Percentiles rank a stretch among this genome's conserved stretches.
phyloP scores from a whole-genome alignment of 1,140 invertebrate genomes.

The Dendrolimus kikuchii region DNA sequence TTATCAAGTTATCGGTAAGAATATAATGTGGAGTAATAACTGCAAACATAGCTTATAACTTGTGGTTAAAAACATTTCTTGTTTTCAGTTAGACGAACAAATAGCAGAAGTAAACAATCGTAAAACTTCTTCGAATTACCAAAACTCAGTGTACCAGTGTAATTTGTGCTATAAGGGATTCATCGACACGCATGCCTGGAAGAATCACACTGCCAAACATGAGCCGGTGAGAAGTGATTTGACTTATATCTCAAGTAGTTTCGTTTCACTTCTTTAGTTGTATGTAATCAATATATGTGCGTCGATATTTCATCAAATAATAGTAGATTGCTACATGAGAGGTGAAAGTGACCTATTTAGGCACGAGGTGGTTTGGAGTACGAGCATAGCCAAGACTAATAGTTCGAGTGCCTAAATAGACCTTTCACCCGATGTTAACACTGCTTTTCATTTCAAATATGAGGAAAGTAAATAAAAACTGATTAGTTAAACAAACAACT shows the following conservation, averaged over 20 bases:
- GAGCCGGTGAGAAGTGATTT: constrained; percentile 31
- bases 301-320: background rate
- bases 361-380: too few relatives aligned
- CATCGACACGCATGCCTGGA: constrained; percentile 41
- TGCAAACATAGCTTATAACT: too few relatives aligned
- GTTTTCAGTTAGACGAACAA: constrained; percentile 40
- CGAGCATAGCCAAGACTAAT: background rate
- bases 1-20: constrained; percentile 42
- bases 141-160: constrained; percentile 46
- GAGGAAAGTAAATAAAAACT: too few relatives aligned
- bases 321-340: too few relatives aligned
- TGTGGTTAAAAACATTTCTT: background rate
- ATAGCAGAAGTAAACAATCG: constrained; percentile 40
- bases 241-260: background rate
- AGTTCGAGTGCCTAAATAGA: background rate
- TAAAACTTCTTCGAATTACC: constrained; percentile 41
- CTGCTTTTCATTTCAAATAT: background rate
- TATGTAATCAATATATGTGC: background rate
- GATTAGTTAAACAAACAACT: too few relatives aligned
- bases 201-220: constrained; percentile 48
- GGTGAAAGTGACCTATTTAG: too few relatives aligned
- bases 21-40: background rate
- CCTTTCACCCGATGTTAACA: background rate
- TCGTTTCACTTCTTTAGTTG: background rate
- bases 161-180: constrained; percentile 55